Evolutionary conservation across 2,888 invertebrate genomes (phyloP).

Genomic region (Resseliella maxima): DNA sequence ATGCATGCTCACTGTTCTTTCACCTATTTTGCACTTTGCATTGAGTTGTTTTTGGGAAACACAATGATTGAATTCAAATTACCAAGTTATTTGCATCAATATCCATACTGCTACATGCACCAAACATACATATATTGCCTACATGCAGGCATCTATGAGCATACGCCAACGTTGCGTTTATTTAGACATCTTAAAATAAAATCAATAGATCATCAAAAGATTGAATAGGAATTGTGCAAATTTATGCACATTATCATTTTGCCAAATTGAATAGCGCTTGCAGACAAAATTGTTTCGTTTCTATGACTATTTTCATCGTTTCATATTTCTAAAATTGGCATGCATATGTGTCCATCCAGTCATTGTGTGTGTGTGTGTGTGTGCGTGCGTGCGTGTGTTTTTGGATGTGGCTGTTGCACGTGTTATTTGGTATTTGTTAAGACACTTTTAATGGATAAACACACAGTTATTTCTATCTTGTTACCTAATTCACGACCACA

Average conservation of each 20-base stretch:
- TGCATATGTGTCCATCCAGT: conserved; percentile 4
- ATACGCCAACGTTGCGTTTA: background rate
- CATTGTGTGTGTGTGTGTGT: no score
- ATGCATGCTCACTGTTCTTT: background rate
- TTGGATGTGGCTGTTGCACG: background rate
- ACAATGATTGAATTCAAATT: background rate
- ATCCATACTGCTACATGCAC: background rate
- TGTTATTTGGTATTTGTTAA: background rate
- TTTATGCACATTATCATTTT: background rate
- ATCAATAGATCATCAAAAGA: conserved; percentile 15
- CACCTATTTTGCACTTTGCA: background rate
- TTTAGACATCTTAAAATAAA: conserved; percentile 23
- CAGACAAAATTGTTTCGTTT: background rate
- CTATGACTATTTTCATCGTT: background rate
- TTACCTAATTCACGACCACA: no score
- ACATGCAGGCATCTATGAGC: background rate
- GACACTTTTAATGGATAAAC: no score
- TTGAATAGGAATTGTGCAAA: conserved; percentile 16
- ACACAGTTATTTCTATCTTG: no score
- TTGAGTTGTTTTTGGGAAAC: background rate
- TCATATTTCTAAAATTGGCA: background rate
- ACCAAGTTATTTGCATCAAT: background rate
- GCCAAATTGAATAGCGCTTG: background rate
- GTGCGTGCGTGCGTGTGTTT: no score
- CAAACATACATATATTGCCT: background rate